Evolutionary conservation across 2,113 vertebrate species (phyloP), one percentile per base, ranked within the genome.

Genomic region (Coptodon rendalli): DNA sequence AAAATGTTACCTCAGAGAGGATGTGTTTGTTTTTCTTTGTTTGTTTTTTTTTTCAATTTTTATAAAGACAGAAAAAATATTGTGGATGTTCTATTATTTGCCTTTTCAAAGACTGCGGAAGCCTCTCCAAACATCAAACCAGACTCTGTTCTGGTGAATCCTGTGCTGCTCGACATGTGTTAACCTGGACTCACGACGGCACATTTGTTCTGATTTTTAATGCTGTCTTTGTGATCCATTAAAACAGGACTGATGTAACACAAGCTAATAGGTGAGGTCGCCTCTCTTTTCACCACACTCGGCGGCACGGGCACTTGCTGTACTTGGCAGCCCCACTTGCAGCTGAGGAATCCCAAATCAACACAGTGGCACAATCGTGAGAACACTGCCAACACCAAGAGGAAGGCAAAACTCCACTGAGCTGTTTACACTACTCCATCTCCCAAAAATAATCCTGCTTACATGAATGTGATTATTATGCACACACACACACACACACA

Each of bases 291-390:
- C 43, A 78, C 78, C 89, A 87, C 83, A 76, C 22, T 82, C 34
- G 6, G 45, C n/a, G 24, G 79, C 31, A 63, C 17, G 19, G 16
- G 9, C 34, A 17, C 45, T 88, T 13, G 38, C 40, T n/a, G 31
- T 10, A 52, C 82, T 78, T 87, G 86, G 80, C 89, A 83, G 80
- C 59, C 10, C 40, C 7, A 57, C 22, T 80, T 68, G 3, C 80
- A 80, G 84, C 76, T 29, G 78, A 85, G 85, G 81, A 89, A 89
- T 86, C 87, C 86, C 89, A 82, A 87, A 90, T 88, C 90, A 89
- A 89, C 81, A 80, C 78, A n/a, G 40, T 57, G 53, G 38, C 79
- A 91, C 86, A 82, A 38, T 54, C 19, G 29, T 1, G 68, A 84
- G 59, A 89, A 61, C 31, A 3, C 81, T 86, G 40, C 85, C 86